Conservation (phyloP, 2,888 invertebrate species). For the Priocnemis perturbator region DNA sequence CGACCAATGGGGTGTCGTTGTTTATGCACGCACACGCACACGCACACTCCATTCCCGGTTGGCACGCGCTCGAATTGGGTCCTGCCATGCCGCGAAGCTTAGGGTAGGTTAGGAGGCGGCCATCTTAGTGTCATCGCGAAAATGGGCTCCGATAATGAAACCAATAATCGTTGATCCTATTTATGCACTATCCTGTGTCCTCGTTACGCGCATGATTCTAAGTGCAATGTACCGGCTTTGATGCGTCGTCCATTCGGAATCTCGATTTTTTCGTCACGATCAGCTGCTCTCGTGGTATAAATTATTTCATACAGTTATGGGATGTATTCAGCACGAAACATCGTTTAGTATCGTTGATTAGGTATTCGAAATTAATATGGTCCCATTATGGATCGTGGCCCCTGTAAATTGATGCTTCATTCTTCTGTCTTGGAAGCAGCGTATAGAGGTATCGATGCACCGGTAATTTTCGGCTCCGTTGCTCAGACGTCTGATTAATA, state of each 20-base stretch:
- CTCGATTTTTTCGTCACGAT: too few species aligned
- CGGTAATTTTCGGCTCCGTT: conserved; percentile 12
- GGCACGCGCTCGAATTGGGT: conserved; percentile 46
- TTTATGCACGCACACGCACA: conserved; percentile 18
- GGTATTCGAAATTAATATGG: too few species aligned
- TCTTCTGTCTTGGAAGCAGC: neutral
- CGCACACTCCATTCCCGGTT: conserved; percentile 13
- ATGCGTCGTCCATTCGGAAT: too few species aligned
- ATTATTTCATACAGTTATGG: too few species aligned
- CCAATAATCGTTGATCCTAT: neutral
- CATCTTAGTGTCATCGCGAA: conserved; percentile 28
- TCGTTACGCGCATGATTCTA: too few species aligned
- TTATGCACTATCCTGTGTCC: neutral
- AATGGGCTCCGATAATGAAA: neutral
- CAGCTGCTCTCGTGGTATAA: too few species aligned
- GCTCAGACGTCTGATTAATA: neutral
- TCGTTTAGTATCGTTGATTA: too few species aligned
- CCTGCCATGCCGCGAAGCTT: conserved; percentile 36
- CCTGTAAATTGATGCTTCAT: too few species aligned
- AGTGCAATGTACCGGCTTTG: too few species aligned
- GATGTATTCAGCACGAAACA: too few species aligned
- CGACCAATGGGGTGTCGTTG: conserved; percentile 22
- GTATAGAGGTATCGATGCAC: conserved; percentile 7
- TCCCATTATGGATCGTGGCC: too few species aligned
- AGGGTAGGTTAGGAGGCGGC: conserved; percentile 48